phyloP scores from a whole-genome alignment of 2,888 invertebrate species.

The Idaea aversata region DNA sequence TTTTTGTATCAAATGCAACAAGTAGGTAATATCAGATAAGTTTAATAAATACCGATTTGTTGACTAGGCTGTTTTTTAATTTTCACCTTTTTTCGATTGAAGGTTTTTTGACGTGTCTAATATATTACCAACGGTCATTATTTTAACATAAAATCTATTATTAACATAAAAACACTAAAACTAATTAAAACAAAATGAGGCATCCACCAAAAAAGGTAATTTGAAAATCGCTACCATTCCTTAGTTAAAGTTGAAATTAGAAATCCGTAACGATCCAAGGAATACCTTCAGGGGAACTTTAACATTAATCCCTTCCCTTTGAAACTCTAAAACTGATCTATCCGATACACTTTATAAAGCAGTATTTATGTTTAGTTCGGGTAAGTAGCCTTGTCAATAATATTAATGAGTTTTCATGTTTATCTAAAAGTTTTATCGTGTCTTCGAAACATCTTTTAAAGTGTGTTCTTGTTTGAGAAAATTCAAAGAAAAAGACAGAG shows the following conservation, averaged over 20 bases:
- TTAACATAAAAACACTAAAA: conserved; percentile 21
- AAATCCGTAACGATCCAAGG: conserved; percentile 71
- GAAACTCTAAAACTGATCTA: conserved; percentile 67
- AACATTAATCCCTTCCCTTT: conserved; percentile 59
- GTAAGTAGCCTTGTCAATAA: conserved; percentile 55
- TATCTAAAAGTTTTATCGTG: background rate
- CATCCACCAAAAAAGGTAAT: conserved; percentile 63
- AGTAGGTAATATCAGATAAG: no score
- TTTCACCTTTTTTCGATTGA: background rate
- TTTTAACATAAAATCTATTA: background rate
- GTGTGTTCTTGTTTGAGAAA: background rate
- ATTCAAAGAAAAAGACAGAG: no score
- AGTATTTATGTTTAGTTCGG: conserved; percentile 48
- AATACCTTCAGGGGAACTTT: conserved; percentile 67
- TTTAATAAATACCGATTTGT: no score
- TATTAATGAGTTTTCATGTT: conserved; percentile 16
- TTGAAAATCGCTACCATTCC: conserved; percentile 63
- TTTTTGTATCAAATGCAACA: no score
- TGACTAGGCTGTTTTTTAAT: no score
- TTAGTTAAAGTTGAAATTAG: conserved; percentile 72
- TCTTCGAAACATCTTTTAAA: background rate
- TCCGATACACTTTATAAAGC: conserved; percentile 58
- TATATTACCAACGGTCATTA: background rate
- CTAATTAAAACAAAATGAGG: conserved; percentile 55
- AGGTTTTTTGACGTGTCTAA: background rate